phyloP scores from a whole-genome alignment of 2,113 vertebrate genomes.

The Callipepla squamata region DNA sequence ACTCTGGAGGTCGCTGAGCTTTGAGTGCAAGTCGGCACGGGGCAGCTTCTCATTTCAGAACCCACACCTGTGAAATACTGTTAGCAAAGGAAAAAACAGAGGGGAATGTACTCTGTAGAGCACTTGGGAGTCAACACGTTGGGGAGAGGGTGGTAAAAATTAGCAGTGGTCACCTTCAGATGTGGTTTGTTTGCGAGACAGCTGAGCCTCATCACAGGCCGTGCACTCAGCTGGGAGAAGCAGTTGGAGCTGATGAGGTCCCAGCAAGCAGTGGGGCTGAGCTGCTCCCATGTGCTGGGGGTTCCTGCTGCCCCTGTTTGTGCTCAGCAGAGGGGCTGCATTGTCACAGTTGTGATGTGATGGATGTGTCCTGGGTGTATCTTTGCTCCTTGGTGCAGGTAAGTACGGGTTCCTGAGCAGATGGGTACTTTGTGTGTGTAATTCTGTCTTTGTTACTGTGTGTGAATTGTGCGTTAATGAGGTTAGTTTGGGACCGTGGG shows the following conservation, averaged over 20 bases:
- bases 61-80: neutral
- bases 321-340: neutral
- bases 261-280: neutral
- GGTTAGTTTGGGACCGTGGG: neutral
- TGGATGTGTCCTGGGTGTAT: neutral
- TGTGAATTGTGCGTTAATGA: neutral
- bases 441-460: neutral
- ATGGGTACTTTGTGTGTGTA: neutral
- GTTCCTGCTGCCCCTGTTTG: neutral
- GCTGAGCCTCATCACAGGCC: neutral
- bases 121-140: neutral
- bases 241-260: neutral
- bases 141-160: constrained; percentile 10
- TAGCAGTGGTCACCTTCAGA: neutral
- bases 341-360: neutral
- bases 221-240: neutral
- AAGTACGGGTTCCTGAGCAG: neutral
- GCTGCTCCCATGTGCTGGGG: neutral
- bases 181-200: neutral
- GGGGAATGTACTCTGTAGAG: neutral
- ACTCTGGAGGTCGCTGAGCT: neutral
- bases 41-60: neutral
- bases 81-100: neutral
- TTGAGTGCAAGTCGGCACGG: neutral
- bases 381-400: neutral